These are phyloP conservation scores for Brachyhypopomus occidentalis DNA, from an alignment of 2,113 vertebrate genomes.

Conservation along the genomic window DNA sequence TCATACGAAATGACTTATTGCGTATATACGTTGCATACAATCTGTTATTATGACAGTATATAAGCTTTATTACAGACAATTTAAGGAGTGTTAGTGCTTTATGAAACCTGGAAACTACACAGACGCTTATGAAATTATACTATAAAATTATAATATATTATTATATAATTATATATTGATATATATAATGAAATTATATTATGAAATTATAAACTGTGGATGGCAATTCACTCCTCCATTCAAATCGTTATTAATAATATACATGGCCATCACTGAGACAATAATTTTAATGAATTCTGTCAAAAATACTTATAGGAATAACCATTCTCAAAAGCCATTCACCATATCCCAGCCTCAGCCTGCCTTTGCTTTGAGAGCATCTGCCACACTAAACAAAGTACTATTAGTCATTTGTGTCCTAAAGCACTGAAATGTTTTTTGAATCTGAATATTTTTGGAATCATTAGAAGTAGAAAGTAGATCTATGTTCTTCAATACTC, in stretches of 20 bases:
- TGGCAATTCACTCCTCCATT: not conserved
- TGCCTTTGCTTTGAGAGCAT: too few species aligned
- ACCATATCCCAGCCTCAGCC: too few species aligned
- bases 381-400: too few species aligned
- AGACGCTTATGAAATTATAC: not conserved
- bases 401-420: too few species aligned
- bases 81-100: slow-evolving; percentile 9
- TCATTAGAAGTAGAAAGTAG: not conserved
- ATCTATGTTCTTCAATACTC: slow-evolving; percentile 4
- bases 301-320: not conserved
- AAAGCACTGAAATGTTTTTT: not conserved
- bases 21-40: not conserved
- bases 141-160: too few species aligned
- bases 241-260: not conserved
- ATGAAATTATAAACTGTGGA: not conserved
- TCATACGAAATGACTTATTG: not conserved
- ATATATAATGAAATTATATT: too few species aligned
- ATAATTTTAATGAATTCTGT: not conserved
- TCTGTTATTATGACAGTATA: not conserved
- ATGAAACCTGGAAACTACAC: not conserved
- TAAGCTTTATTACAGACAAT: slow-evolving; percentile 15
- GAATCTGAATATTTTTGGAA: not conserved
- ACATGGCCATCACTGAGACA: not conserved
- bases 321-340: too few species aligned
- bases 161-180: too few species aligned